Evolutionary conservation across 2,888 invertebrate species (phyloP).

Genomic region (Hirtodrosophila histrioides): DNA sequence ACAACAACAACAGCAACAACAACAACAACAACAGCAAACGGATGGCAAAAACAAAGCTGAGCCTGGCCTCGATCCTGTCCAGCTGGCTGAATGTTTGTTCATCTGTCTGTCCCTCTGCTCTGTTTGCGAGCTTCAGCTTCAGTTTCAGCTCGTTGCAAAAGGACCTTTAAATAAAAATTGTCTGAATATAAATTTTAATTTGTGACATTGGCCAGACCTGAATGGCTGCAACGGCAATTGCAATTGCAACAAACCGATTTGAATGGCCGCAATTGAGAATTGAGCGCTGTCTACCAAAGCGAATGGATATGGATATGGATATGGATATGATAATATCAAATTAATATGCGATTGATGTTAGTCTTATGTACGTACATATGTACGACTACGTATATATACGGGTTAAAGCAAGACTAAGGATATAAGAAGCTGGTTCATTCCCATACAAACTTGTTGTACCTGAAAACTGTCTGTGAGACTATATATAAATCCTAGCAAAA

Average conservation of each 20-base stretch:
- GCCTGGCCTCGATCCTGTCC: conserved; percentile 24
- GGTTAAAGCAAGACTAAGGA: conserved; percentile 33
- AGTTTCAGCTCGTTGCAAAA: conserved; percentile 3
- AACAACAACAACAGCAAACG: conserved; percentile 9
- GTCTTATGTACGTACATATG: conserved; percentile 12
- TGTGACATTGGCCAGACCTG: conserved; percentile 47
- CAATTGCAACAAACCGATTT: conserved; percentile 7
- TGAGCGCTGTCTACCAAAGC: not conserved
- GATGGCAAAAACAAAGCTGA: conserved; percentile 19
- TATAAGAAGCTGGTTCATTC: conserved; percentile 5
- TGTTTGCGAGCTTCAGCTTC: conserved; percentile 3
- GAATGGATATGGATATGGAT: conserved; percentile 10
- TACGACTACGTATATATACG: not conserved
- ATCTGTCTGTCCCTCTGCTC: not conserved
- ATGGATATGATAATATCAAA: conserved; percentile 7
- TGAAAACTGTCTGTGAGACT: too few species aligned
- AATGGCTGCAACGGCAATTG: conserved; percentile 15
- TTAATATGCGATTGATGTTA: conserved; percentile 38
- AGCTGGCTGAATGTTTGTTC: conserved; percentile 29
- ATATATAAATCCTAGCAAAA: too few species aligned
- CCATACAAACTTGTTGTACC: too few species aligned
- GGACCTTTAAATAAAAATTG: conserved; percentile 66
- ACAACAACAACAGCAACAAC: conserved; percentile 25
- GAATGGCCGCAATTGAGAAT: conserved; percentile 1
- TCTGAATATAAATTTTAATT: conserved; percentile 67